phyloP scores from a whole-genome alignment of 1,140 invertebrate species.

The Aricia agestis region DNA sequence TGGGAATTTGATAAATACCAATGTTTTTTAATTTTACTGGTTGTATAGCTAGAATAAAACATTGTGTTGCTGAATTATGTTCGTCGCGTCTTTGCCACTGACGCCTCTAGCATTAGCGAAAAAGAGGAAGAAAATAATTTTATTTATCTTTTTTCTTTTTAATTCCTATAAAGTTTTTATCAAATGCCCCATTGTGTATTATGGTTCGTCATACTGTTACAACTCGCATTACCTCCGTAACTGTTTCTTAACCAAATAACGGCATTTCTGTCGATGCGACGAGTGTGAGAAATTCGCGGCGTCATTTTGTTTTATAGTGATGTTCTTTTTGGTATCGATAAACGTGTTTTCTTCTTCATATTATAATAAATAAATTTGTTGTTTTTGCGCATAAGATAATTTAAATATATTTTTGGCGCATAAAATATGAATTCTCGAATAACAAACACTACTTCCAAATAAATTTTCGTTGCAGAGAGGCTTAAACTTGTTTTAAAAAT shows the following conservation, averaged over 20 bases:
- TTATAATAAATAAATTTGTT: background rate
- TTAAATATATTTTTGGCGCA: background rate
- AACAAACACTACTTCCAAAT: background rate
- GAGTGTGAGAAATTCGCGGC: constrained; percentile 34
- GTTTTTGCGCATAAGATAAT: background rate
- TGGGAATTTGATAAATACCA: background rate
- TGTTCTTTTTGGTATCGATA: constrained; percentile 49
- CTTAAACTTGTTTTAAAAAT: constrained; percentile 9
- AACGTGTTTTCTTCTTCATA: background rate
- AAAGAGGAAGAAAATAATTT: no score
- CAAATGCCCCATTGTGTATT: background rate
- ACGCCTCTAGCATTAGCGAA: no score
- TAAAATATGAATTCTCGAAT: background rate
- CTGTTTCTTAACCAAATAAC: constrained; percentile 13
- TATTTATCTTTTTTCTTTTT: background rate
- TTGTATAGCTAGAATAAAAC: no score
- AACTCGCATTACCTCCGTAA: constrained; percentile 10
- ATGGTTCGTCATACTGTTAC: background rate
- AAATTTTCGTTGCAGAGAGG: constrained; percentile 7
- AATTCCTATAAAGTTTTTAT: background rate
- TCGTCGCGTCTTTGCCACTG: no score
- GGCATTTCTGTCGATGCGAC: constrained; percentile 42
- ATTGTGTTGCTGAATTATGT: no score
- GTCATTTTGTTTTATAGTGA: constrained; percentile 39
- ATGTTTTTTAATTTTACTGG: no score